Conservation (phyloP, 2,113 vertebrate genomes). For the Cygnus buccinator region DNA sequence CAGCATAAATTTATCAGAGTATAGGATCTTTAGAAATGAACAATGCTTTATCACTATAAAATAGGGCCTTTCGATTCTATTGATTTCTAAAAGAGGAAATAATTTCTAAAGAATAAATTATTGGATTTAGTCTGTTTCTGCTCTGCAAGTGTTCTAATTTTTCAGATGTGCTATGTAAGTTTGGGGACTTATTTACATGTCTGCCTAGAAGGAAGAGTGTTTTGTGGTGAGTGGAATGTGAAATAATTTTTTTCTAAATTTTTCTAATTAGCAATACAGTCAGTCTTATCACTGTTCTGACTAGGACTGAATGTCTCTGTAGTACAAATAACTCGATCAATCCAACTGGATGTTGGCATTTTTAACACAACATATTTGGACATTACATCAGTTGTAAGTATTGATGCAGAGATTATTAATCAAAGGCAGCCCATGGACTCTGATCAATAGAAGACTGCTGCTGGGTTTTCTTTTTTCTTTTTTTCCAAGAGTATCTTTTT, state of each 20-base stretch:
- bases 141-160: not conserved
- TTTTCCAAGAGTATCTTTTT: not conserved
- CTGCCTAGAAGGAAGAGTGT: not conserved
- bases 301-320: not conserved
- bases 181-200: not conserved
- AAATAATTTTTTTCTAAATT: not conserved
- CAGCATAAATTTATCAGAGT: not conserved
- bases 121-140: slow-evolving; percentile 2
- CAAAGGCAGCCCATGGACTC: not conserved
- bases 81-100: not conserved
- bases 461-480: not conserved
- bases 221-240: not conserved
- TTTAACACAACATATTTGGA: not conserved
- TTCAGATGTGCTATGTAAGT: not conserved
- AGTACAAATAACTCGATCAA: not conserved
- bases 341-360: not conserved
- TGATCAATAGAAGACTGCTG: not conserved
- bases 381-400: not conserved
- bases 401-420: slow-evolving; percentile 22
- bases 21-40: not conserved
- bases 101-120: slow-evolving; percentile 29
- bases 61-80: not conserved
- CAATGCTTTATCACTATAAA: slow-evolving; percentile 7
- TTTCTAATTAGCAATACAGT: not conserved
- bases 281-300: not conserved